Base-by-base conservation (phyloP, 2,113 vertebrate genomes). In the Nicator chloris region DNA sequence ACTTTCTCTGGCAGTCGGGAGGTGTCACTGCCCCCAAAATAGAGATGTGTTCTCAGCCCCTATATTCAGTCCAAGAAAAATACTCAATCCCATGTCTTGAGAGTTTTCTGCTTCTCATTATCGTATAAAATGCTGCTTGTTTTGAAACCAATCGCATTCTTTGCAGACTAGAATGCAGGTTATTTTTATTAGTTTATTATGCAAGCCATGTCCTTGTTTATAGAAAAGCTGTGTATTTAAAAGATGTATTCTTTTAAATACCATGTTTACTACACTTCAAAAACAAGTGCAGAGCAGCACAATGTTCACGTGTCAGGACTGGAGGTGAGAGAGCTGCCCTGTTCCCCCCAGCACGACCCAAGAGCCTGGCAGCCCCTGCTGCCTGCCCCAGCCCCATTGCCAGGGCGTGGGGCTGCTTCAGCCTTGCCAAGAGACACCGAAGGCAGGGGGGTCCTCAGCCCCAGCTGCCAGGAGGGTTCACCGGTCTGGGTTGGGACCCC, bases 101-200 rank as follows among this genome's bases (percentile, higher is more conserved):
- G 82, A 91, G 54, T 75, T 95, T 94, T 96, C 97, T 97, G 96
- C 90, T 97, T 95, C 94, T 87, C 95, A 96, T 97, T 96, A 97
- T 86, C 88, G n/a, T 90, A 64, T 73, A 86, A 95, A 97, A 96
- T 60, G 76, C 90, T 91, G 96, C 86, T 95, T 94, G 90, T 88
- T 97, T 96, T 97, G 96, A 95, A 96, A 96, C 87, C 82, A 88
- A 96, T 93, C 5, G 76, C 94, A 93, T 94, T 97, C 95, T 95
- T 95, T 97, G 94, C 94, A 95, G 95, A 92, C 95, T 95, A 95
- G 90, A 94, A 93, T 88, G 93, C 97, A 97, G 97, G 96, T 96
- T 96, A 96, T 97, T 97, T 96, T 96, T 97, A 93, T 96, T 94
- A 95, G 96, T 92, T 97, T 95, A 96, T 96, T 96, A 94, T 97